These are phyloP conservation scores for Drosophila melanosoma DNA, from an alignment of 2,888 invertebrate genomes.

Conservation along the genomic window DNA sequence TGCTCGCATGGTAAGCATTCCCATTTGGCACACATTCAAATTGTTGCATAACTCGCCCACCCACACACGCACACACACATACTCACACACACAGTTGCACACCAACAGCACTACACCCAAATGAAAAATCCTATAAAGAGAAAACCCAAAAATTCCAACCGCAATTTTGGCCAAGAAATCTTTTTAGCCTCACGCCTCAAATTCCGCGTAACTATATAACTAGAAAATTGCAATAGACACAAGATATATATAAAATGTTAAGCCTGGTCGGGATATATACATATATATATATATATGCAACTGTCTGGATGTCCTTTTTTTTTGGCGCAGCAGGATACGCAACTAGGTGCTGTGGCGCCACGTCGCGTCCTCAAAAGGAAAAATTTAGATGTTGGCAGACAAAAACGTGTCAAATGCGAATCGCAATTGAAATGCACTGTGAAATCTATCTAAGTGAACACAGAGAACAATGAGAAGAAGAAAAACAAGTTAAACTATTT, in stretches of 20 bases:
- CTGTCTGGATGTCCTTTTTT: conserved; percentile 40
- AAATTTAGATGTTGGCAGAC: conserved; percentile 21
- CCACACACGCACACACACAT: conserved; percentile 9
- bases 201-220: conserved; percentile 8
- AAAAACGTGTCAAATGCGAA: conserved; percentile 44
- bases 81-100: too few species aligned
- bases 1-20: conserved; percentile 30
- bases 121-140: neutral
- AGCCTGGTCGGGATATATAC: conserved; percentile 4
- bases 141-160: conserved; percentile 27
- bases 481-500: conserved; percentile 64
- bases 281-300: neutral
- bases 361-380: conserved; percentile 53
- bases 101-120: conserved; percentile 3
- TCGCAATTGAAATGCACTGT: conserved; percentile 26
- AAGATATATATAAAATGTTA: conserved; percentile 21
- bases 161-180: conserved; percentile 42
- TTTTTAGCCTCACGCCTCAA: conserved; percentile 35
- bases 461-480: conserved; percentile 30
- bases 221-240: conserved; percentile 26
- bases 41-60: conserved; percentile 11
- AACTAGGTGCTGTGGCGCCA: conserved; percentile 62
- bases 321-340: conserved; percentile 73
- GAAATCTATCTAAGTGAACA: conserved; percentile 13
- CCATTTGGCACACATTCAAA: conserved; percentile 26